A percentile compares a stretch with the other conserved stretches of the same genome.
Evolutionary conservation across 2,113 vertebrate genomes (phyloP).

Genomic region (Desmodus rotundus): DNA sequence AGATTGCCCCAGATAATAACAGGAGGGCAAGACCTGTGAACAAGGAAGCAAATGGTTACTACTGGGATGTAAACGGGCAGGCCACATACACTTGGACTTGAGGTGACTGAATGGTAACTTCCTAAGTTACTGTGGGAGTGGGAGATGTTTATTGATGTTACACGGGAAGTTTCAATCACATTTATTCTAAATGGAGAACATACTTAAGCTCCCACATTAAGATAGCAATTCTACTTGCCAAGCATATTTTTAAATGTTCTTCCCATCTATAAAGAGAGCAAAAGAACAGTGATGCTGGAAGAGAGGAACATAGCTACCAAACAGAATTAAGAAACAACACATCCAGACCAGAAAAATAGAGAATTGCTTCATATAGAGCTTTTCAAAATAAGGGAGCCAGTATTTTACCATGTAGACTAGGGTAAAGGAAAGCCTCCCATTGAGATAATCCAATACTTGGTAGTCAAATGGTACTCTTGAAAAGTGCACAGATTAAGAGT

Average conservation of each 20-base stretch:
- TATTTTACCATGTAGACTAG: background rate
- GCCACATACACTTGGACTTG: background rate
- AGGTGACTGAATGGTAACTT: background rate
- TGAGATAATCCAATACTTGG: background rate
- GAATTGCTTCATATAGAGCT: background rate
- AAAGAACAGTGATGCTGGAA: background rate
- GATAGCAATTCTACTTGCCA: background rate
- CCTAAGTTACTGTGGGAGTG: background rate
- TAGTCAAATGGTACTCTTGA: background rate
- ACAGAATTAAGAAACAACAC: background rate
- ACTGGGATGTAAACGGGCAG: background rate
- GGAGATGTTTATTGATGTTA: background rate
- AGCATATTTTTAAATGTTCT: background rate
- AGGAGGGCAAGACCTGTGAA: background rate
- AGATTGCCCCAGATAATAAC: background rate
- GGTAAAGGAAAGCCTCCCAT: background rate
- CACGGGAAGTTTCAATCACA: background rate
- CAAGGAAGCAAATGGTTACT: background rate
- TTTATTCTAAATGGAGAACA: background rate
- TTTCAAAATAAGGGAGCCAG: background rate
- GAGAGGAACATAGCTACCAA: background rate
- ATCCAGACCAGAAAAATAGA: background rate
- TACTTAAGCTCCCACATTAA: background rate
- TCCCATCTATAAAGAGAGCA: background rate
- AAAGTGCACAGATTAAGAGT: background rate